Percentiles rank a stretch among this genome's conserved stretches.
These are phyloP conservation scores for Lasioglossum marginatum DNA, from an alignment of 2,888 invertebrate genomes.

Conservation along the genomic window DNA sequence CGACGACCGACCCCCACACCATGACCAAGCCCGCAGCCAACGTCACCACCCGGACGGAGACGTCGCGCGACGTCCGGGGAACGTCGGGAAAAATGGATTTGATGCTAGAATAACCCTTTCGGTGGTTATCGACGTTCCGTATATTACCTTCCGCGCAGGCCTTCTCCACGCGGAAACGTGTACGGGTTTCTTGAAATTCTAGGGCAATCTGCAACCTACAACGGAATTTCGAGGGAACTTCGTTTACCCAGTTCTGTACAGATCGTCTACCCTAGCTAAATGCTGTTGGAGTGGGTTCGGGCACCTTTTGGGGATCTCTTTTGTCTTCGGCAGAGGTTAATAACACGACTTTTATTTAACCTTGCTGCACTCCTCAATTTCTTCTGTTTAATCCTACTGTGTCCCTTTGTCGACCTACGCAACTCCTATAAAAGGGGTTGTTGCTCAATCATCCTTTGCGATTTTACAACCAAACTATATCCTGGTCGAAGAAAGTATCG, in stretches of 20 bases:
- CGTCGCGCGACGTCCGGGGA: conserved; percentile 37
- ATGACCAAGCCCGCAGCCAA: conserved; percentile 46
- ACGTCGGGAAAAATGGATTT: conserved; percentile 45
- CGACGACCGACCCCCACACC: conserved; percentile 33
- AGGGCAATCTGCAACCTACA: not conserved
- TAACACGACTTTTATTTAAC: too few species aligned
- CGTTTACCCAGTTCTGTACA: too few species aligned
- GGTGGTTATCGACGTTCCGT: conserved; percentile 11
- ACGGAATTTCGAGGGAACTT: not conserved
- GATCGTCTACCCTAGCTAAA: not conserved
- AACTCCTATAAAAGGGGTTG: too few species aligned
- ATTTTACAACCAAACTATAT: too few species aligned
- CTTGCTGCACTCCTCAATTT: too few species aligned
- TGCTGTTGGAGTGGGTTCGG: not conserved
- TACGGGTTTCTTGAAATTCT: conserved; percentile 1
- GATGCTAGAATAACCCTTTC: conserved; percentile 60
- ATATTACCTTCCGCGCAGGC: not conserved
- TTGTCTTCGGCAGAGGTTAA: not conserved
- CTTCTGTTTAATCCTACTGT: too few species aligned
- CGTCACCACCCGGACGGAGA: conserved; percentile 38
- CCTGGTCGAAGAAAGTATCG: too few species aligned
- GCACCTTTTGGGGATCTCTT: not conserved
- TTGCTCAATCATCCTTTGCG: too few species aligned
- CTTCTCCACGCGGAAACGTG: too few species aligned
- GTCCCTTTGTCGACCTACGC: too few species aligned